Evolutionary conservation across 2,113 vertebrate genomes (phyloP).

Genomic region (Aldabrachelys gigantea): DNA sequence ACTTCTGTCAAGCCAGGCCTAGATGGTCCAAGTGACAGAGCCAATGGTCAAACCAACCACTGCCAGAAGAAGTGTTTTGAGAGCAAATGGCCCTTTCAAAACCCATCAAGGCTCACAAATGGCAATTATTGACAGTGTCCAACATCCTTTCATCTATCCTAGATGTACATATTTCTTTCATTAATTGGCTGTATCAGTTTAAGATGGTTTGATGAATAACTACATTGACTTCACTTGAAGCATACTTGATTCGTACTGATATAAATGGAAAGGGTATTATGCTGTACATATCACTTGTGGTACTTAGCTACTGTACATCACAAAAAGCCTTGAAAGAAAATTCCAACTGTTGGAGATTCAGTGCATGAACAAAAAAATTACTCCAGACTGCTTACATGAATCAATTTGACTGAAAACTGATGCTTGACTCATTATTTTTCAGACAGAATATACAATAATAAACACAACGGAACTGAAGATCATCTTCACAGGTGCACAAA

Average conservation of each 20-base stretch:
- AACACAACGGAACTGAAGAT: neutral
- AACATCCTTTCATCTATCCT: neutral
- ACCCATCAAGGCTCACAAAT: neutral
- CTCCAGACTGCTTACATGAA: neutral
- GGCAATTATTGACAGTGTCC: neutral
- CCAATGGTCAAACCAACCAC: neutral
- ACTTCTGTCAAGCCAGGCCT: too few relatives aligned
- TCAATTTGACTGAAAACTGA: neutral
- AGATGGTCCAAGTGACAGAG: too few relatives aligned
- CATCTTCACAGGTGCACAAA: neutral
- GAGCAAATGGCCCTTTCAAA: neutral
- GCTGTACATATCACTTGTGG: neutral
- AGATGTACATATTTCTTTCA: neutral
- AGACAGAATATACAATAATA: neutral
- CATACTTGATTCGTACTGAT: neutral
- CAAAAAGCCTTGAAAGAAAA: neutral
- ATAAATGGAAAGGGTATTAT: neutral
- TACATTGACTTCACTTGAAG: neutral
- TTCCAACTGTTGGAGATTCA: neutral
- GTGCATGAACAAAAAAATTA: neutral
- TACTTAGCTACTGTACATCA: neutral
- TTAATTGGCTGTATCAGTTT: neutral
- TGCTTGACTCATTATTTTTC: neutral
- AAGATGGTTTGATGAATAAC: neutral
- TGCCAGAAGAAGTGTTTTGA: neutral